Percentiles rank a stretch among this genome's conserved stretches.
Conservation (phyloP, 2,113 vertebrate species). For the Peromyscus polionotus region DNA sequence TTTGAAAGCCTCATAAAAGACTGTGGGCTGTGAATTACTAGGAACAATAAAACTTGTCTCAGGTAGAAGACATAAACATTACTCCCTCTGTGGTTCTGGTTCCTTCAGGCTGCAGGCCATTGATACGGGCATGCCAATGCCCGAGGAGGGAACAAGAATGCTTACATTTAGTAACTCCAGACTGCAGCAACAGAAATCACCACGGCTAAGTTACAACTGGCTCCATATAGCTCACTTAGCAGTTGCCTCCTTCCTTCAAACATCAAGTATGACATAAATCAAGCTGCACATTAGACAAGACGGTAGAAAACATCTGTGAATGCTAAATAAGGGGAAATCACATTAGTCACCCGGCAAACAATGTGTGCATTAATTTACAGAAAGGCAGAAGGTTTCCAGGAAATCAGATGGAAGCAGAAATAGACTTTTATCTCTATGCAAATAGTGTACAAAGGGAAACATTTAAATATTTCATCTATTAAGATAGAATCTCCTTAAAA, state of each 20-base stretch:
- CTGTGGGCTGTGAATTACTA: not conserved
- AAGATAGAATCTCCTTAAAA: slow-evolving; percentile 38
- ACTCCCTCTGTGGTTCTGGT: not conserved
- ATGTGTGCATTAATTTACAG: slow-evolving; percentile 72
- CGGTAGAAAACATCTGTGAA: slow-evolving; percentile 81
- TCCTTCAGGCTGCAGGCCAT: not conserved
- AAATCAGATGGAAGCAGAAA: slow-evolving; percentile 5
- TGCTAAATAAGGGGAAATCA: slow-evolving; percentile 77
- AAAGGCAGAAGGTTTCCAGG: slow-evolving; percentile 51
- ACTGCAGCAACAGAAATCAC: not conserved
- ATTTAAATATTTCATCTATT: not conserved
- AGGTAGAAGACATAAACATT: not conserved
- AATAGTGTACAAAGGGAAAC: not conserved
- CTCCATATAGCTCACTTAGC: not conserved
- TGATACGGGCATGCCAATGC: not conserved
- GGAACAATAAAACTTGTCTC: not conserved
- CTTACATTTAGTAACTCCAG: not conserved
- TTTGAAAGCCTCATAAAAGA: not conserved
- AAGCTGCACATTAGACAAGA: slow-evolving; percentile 61
- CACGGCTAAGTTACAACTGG: not conserved
- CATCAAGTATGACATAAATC: slow-evolving; percentile 73
- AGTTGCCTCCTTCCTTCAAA: slow-evolving; percentile 66
- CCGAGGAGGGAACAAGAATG: not conserved
- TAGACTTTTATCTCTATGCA: not conserved
- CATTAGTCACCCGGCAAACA: slow-evolving; percentile 72